Conservation (phyloP, 2,888 invertebrate species). For the Spilosoma lubricipeda region DNA sequence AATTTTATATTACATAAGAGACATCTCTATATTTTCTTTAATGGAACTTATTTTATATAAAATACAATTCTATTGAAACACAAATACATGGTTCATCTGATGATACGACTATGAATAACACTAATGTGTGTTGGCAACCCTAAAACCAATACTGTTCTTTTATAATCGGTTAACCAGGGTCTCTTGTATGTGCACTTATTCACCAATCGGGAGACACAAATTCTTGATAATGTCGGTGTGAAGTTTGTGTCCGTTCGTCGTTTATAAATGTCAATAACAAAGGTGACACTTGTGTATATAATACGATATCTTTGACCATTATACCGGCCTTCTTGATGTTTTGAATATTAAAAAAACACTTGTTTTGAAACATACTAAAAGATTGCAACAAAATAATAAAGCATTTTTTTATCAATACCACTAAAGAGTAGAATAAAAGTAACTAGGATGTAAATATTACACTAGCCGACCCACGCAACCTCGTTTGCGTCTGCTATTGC, state of each 20-base stretch:
- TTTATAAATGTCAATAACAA: neutral
- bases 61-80: neutral
- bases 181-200: neutral
- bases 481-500: no score
- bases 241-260: neutral
- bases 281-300: neutral
- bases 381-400: no score
- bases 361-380: no score
- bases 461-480: no score
- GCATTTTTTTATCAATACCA: no score
- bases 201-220: neutral
- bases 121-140: neutral
- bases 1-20: neutral
- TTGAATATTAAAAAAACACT: no score
- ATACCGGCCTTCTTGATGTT: no score
- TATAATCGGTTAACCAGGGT: neutral
- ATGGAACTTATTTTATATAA: neutral
- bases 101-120: neutral
- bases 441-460: no score
- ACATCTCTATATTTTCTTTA: neutral
- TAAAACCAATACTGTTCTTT: neutral
- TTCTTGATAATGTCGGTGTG: neutral
- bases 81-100: neutral
- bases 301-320: no score
- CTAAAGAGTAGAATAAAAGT: no score